Conservation (phyloP, 2,113 vertebrate species). For the Passer domesticus region DNA sequence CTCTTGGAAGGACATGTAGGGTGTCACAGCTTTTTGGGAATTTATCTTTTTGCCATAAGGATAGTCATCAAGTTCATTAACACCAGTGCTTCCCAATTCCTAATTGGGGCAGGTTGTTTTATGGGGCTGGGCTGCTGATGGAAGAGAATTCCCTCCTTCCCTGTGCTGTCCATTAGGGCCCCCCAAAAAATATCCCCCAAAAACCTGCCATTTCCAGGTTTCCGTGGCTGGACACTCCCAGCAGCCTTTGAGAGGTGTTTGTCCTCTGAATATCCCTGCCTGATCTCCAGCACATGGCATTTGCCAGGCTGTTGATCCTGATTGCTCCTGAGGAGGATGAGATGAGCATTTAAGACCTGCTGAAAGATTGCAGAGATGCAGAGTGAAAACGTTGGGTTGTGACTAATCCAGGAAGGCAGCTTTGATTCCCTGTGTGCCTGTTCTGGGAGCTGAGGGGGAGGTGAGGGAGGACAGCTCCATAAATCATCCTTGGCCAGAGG, state of each 20-base stretch:
- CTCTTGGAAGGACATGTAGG: background rate
- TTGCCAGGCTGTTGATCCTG: background rate
- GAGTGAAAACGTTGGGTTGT: background rate
- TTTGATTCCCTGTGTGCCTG: background rate
- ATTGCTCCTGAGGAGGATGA: constrained; percentile 4
- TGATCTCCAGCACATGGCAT: rapidly evolving
- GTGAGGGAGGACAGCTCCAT: background rate
- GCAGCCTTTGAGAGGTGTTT: background rate
- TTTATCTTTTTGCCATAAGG: background rate
- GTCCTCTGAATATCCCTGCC: background rate
- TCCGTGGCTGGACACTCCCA: background rate
- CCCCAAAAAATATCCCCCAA: too few species aligned
- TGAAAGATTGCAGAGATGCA: background rate
- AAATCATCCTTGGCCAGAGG: background rate
- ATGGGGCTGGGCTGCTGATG: background rate
- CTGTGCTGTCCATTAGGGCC: rapidly evolving
- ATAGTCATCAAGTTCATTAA: background rate
- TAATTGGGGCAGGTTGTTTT: background rate
- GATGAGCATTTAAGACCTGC: background rate
- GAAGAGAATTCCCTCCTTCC: background rate
- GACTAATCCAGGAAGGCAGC: background rate
- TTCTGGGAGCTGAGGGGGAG: background rate
- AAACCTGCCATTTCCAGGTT: background rate
- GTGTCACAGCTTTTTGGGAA: background rate
- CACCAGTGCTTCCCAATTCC: background rate